Conservation (phyloP, 2,797 vertebrate species). For the Gymnoscopelus microlampas region DNA sequence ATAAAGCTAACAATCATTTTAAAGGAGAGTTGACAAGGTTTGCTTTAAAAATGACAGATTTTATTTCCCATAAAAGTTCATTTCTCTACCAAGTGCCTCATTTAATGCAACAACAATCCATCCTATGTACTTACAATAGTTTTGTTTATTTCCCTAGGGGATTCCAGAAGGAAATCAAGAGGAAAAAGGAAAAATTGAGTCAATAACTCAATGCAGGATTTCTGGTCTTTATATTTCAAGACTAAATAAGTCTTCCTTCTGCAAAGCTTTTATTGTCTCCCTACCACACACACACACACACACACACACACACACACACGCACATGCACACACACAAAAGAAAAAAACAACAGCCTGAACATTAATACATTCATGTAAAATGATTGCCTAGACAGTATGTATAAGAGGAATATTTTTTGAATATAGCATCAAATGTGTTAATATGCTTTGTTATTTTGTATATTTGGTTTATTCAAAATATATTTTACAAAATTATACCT, state of each 20-base stretch:
- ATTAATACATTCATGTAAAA: conserved; percentile 53
- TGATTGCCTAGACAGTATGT: conserved; percentile 24
- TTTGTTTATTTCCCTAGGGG: conserved; percentile 43
- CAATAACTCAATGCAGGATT: conserved; percentile 8
- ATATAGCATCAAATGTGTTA: conserved; percentile 30
- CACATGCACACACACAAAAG: too few species aligned
- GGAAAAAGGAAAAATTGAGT: conserved; percentile 69
- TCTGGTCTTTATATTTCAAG: conserved; percentile 39
- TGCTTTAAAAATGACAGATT: neutral
- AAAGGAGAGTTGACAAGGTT: neutral
- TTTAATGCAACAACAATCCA: neutral
- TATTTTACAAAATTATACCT: conserved; percentile 38
- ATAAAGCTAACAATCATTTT: too few species aligned
- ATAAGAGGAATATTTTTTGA: conserved; percentile 52
- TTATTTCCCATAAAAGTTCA: neutral
- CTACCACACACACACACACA: too few species aligned
- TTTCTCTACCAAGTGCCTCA: neutral
- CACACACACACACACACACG: too few species aligned
- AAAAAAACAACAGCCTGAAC: neutral
- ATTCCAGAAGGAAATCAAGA: conserved; percentile 42
- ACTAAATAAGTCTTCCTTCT: neutral
- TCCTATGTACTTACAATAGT: conserved; percentile 49
- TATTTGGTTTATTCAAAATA: conserved; percentile 56
- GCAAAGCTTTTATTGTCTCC: too few species aligned
- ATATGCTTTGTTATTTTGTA: conserved; percentile 51